A percentile compares a stretch with the other conserved stretches of the same genome.
These are phyloP conservation scores for Tyrannus savana DNA, from an alignment of 2,113 vertebrate genomes.

Conservation along the genomic window DNA sequence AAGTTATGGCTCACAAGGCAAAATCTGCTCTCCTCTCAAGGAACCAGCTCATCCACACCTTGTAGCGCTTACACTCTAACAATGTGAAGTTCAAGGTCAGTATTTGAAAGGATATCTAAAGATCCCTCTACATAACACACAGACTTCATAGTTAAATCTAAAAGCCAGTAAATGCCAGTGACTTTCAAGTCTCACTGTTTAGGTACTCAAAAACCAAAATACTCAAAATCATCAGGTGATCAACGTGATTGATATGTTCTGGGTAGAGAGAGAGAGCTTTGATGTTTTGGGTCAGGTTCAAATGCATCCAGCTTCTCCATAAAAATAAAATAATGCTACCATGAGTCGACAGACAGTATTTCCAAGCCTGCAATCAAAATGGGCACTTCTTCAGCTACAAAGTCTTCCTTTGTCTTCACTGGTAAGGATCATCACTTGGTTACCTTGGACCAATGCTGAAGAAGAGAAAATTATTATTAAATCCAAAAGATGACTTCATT, in stretches of 20 bases:
- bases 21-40: not conserved
- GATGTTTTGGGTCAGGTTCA: not conserved
- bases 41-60: not conserved
- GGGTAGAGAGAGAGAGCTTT: not conserved
- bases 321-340: conserved; percentile 7
- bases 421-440: not conserved
- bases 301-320: not conserved
- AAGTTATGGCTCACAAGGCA: not conserved
- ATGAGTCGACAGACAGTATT: not conserved
- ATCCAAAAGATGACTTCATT: conserved; percentile 22
- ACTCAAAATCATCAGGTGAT: not conserved
- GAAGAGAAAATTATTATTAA: conserved; percentile 24
- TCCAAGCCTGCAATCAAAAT: not conserved
- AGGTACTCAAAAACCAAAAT: not conserved
- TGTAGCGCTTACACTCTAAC: not conserved
- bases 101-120: not conserved
- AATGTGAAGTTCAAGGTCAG: not conserved
- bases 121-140: not conserved
- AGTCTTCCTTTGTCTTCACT: not conserved
- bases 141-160: not conserved
- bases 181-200: not conserved
- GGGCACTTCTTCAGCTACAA: not conserved
- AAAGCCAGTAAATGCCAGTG: not conserved
- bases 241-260: not conserved
- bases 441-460: conserved; percentile 14